phyloP scores from a whole-genome alignment of 2,888 invertebrate genomes.

The Cephus pulcher region DNA sequence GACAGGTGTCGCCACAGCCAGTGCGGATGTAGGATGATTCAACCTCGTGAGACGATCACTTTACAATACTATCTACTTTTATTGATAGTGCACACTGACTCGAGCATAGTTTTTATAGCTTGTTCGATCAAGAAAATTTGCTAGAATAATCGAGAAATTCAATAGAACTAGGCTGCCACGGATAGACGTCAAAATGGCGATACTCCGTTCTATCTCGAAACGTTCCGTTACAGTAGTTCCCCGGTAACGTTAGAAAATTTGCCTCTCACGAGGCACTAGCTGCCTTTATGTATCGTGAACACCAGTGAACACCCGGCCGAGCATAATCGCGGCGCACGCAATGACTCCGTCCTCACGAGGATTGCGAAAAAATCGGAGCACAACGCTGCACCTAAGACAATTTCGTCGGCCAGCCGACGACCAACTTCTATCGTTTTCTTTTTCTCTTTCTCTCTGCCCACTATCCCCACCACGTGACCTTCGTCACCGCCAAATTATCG shows the following conservation, averaged over 20 bases:
- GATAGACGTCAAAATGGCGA: not conserved
- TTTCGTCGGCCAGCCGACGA: conserved; percentile 22
- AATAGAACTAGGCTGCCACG: not conserved
- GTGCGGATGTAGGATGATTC: not conserved
- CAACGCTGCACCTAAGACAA: not conserved
- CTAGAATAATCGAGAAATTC: not conserved
- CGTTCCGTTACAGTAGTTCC: not conserved
- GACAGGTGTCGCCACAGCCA: not conserved
- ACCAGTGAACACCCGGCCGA: not conserved
- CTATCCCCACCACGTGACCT: conserved; percentile 3
- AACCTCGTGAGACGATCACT: not conserved
- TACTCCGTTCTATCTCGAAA: not conserved
- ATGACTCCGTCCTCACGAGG: not conserved
- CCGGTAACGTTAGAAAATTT: not conserved
- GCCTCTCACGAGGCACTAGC: not conserved
- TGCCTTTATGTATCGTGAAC: not conserved
- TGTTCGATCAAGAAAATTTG: not conserved
- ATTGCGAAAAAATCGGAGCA: not conserved
- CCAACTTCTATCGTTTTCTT: conserved; percentile 28
- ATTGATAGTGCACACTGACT: not conserved
- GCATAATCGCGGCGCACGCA: not conserved
- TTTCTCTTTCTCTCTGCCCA: conserved; percentile 7
- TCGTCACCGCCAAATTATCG: not conserved
- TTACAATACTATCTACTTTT: not conserved
- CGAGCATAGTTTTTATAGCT: not conserved